Base-by-base conservation (phyloP, 2,113 vertebrate genomes). In the Porphyrio hochstetteri region DNA sequence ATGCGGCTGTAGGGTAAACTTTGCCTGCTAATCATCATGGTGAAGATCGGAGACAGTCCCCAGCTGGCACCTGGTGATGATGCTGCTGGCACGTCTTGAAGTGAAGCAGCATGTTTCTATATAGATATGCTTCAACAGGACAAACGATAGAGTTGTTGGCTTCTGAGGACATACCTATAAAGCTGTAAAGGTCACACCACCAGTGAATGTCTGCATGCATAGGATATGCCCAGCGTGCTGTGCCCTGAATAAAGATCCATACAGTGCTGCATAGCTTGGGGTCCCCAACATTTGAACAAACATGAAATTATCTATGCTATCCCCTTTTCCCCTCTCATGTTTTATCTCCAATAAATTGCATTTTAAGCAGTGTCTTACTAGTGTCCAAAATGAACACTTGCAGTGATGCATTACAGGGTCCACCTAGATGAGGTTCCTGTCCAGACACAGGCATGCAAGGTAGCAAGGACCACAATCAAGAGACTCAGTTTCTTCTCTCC, bases 11-110 rank as follows among this genome's bases (percentile, higher is more conserved):
- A 10, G 40, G 36, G n/a, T 53, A 44, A 86, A 75, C 8, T 63
- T 61, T 2, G 3, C 12, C 18, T 38, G 13, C 28, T 74, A 52
- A 56, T 44, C 38, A 24, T 33, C 36, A 35, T 20, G 53, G 72
- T 83, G 21, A 12, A 38, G 7, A 11, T 60, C 52, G 28, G 9
- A 56, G 25, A 64, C 16, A 29, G n/a, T 29, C 13, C 14, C 0
- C 0, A 35, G 28, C 5, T 25, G 19, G 16, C 44, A 69, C 13
- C 20, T 38, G 27, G 19, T 53, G n/a, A 46, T 23, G 24, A 53
- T 10, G 18, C 5, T 53, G 24, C n/a, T 0, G 0, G 20, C 0
- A 2, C 5, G 67, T 9, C 27, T 36, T 91, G 24, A 86, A 53
- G 19, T 24, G 25, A 74, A 78, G 44, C 35, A 76, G 21, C 18